phyloP scores from a whole-genome alignment of 2,113 vertebrate genomes.

The Chionodraco myersi region DNA sequence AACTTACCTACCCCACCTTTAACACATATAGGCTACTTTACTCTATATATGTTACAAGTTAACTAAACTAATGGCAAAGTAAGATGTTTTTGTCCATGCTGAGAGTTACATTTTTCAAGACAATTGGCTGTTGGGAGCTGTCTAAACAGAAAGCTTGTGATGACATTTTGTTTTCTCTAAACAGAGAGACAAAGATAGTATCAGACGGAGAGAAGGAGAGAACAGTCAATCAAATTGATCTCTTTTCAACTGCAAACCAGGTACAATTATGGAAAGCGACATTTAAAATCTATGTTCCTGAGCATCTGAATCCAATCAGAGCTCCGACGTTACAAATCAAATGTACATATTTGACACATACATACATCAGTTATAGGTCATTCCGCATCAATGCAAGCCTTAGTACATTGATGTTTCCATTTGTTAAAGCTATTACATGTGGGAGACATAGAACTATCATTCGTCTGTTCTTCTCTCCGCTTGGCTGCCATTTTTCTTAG shows the following conservation, averaged over 20 bases:
- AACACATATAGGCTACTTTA: neutral
- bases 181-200: neutral
- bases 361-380: neutral
- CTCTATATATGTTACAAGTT: neutral
- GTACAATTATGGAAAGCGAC: neutral
- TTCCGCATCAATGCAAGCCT: neutral
- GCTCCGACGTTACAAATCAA: neutral
- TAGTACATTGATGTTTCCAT: neutral
- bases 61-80: neutral
- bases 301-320: neutral
- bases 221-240: neutral
- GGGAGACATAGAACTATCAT: neutral
- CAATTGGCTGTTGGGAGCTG: slow-evolving; percentile 33
- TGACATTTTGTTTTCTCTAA: too few species aligned
- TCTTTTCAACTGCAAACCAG: neutral
- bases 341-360: neutral
- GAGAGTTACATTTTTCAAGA: slow-evolving; percentile 35
- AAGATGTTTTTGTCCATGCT: slow-evolving; percentile 14
- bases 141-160: neutral
- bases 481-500: neutral
- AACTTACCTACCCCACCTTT: too few species aligned
- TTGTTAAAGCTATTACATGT: neutral
- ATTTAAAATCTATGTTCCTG: neutral
- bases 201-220: neutral
- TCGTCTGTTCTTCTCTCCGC: neutral